Conservation (phyloP, 2,888 invertebrate species). For the Nomada goodeniana region DNA sequence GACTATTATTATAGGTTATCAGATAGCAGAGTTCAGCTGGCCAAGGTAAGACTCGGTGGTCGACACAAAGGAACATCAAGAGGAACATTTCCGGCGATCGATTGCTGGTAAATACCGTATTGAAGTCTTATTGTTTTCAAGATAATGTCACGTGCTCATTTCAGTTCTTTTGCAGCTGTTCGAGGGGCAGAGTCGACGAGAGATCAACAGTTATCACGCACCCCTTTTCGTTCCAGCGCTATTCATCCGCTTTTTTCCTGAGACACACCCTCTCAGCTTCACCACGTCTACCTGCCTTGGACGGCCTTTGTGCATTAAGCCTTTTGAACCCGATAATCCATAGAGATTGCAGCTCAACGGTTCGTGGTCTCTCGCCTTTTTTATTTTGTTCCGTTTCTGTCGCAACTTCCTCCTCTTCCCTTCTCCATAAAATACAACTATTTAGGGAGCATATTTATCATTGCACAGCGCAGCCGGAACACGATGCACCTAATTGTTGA, state of each 20-base stretch:
- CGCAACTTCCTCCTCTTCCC: conserved; percentile 4
- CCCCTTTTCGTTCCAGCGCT: conserved; percentile 42
- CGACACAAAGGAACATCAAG: conserved; percentile 1
- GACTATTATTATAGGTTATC: conserved; percentile 42
- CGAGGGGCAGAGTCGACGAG: conserved; percentile 29
- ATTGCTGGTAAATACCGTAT: conserved; percentile 23
- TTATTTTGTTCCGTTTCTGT: conserved; percentile 25
- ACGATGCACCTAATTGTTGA: neutral
- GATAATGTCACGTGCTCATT: conserved; percentile 52
- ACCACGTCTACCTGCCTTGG: conserved; percentile 35
- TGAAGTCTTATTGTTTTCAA: conserved; percentile 44
- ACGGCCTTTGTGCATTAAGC: conserved; percentile 67
- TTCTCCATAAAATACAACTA: neutral
- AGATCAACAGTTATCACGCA: conserved; percentile 51
- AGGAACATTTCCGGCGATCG: conserved; percentile 22
- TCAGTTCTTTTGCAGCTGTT: conserved; percentile 37
- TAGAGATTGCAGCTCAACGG: conserved; percentile 64
- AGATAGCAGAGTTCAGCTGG: conserved; percentile 6
- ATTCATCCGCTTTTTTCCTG: conserved; percentile 38
- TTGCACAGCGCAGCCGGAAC: too few species aligned
- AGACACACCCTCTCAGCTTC: conserved; percentile 39
- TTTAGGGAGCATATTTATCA: conserved; percentile 19
- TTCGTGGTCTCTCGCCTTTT: conserved; percentile 29
- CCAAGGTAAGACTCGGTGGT: conserved; percentile 7
- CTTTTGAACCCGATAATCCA: conserved; percentile 67